phyloP scores from a whole-genome alignment of 2,113 vertebrate species.

The Galbula dea region DNA sequence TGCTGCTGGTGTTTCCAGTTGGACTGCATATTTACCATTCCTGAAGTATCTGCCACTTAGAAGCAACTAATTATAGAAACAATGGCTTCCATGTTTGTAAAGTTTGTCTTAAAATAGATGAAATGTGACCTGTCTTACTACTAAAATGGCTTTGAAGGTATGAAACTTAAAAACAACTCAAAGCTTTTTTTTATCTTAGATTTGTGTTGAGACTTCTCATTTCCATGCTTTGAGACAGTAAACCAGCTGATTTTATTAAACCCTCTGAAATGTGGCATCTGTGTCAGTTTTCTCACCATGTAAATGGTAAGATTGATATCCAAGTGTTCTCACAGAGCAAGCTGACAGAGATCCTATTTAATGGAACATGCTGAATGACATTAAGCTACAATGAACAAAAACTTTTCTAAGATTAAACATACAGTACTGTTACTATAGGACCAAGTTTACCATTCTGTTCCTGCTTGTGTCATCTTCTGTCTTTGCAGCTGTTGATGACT shows the following conservation, averaged over 20 bases:
- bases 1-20: constrained; percentile 41
- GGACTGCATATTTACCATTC: constrained; percentile 57
- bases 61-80: constrained; percentile 53
- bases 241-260: constrained; percentile 39
- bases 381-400: constrained; percentile 63
- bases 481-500: constrained; percentile 82
- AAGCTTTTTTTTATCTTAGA: not conserved
- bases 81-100: constrained; percentile 40
- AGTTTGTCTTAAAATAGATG: constrained; percentile 45
- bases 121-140: constrained; percentile 2
- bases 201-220: not conserved
- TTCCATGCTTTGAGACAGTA: not conserved
- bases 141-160: not conserved
- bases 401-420: constrained; percentile 62
- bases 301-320: constrained; percentile 22
- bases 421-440: constrained; percentile 50
- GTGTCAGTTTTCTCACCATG: constrained; percentile 44
- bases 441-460: constrained; percentile 72
- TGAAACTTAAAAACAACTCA: not conserved
- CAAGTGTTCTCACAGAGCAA: not conserved
- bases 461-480: constrained; percentile 77
- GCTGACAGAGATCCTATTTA: constrained; percentile 56
- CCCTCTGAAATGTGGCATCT: constrained; percentile 20
- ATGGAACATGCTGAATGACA: constrained; percentile 15
- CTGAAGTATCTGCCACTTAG: constrained; percentile 30